These are phyloP conservation scores for Entosphenus tridentatus DNA, from an alignment of 2,113 vertebrate species.

Conservation along the genomic window DNA sequence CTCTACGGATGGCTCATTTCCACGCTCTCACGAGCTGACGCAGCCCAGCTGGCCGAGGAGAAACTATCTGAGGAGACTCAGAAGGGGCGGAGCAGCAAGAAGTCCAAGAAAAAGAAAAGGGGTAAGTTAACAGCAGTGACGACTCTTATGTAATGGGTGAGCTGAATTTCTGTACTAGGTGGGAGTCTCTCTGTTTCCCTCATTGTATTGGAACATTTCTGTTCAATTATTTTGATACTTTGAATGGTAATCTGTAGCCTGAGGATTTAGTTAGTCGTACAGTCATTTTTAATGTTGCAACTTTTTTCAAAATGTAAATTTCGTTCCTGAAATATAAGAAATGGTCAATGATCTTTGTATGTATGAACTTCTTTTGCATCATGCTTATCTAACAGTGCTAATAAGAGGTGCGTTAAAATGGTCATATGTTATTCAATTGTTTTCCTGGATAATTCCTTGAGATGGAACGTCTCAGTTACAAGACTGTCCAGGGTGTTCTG, in stretches of 20 bases:
- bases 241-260: background rate
- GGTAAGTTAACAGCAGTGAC: slow-evolving; percentile 19
- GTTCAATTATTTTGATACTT: too few relatives aligned
- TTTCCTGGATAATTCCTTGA: background rate
- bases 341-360: too few relatives aligned
- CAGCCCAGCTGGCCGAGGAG: slow-evolving; percentile 91
- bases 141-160: too few relatives aligned
- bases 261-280: background rate
- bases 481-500: too few relatives aligned
- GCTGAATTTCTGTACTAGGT: too few relatives aligned
- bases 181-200: too few relatives aligned
- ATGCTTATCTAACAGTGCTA: too few relatives aligned
- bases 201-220: background rate
- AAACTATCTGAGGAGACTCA: slow-evolving; percentile 83
- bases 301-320: too few relatives aligned
- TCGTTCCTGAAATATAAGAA: too few relatives aligned
- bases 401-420: too few relatives aligned
- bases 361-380: too few relatives aligned
- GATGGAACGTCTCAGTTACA: too few relatives aligned
- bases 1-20: slow-evolving; percentile 97
- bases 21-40: slow-evolving; percentile 78
- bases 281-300: background rate
- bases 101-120: slow-evolving; percentile 98
- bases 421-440: background rate
- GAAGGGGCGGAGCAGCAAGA: slow-evolving; percentile 90